Conservation (phyloP, 2,888 invertebrate species). For the Polyommatus iphigenia region DNA sequence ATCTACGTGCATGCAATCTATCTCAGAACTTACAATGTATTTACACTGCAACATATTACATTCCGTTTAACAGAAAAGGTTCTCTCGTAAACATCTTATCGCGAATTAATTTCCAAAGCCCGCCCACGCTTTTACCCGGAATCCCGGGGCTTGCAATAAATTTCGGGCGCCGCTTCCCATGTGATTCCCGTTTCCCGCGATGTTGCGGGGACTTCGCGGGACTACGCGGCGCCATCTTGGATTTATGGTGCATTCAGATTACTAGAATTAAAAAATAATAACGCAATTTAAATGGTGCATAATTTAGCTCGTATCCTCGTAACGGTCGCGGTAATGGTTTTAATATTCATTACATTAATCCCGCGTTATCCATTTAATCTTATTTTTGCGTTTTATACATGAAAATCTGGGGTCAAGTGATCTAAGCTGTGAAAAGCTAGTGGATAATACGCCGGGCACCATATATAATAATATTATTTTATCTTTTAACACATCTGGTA, state of each 20-base stretch:
- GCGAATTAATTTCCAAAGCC: constrained; percentile 23
- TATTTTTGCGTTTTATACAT: background rate
- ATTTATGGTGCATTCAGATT: constrained; percentile 49
- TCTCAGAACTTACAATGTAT: background rate
- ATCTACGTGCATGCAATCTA: background rate
- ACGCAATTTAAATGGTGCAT: background rate
- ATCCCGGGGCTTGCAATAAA: constrained; percentile 17
- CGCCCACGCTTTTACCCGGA: constrained; percentile 24
- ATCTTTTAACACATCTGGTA: too few species aligned
- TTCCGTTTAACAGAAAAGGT: background rate
- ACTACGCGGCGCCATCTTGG: constrained; percentile 54
- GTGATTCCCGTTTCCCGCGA: constrained; percentile 15
- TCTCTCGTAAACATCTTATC: constrained; percentile 12
- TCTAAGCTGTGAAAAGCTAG: too few species aligned
- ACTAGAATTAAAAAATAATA: constrained; percentile 37
- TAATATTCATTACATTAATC: constrained; percentile 11
- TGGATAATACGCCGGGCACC: too few species aligned
- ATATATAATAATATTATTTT: too few species aligned
- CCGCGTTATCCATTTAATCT: background rate
- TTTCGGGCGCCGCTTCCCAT: constrained; percentile 18
- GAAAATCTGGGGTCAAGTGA: too few species aligned
- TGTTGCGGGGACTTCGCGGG: constrained; percentile 36
- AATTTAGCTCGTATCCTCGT: background rate
- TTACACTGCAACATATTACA: background rate
- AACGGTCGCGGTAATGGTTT: constrained; percentile 10